Evolutionary conservation across 2,797 vertebrate genomes (phyloP), one percentile per base, ranked within the genome.

Genomic region (Sciurus carolinensis): DNA sequence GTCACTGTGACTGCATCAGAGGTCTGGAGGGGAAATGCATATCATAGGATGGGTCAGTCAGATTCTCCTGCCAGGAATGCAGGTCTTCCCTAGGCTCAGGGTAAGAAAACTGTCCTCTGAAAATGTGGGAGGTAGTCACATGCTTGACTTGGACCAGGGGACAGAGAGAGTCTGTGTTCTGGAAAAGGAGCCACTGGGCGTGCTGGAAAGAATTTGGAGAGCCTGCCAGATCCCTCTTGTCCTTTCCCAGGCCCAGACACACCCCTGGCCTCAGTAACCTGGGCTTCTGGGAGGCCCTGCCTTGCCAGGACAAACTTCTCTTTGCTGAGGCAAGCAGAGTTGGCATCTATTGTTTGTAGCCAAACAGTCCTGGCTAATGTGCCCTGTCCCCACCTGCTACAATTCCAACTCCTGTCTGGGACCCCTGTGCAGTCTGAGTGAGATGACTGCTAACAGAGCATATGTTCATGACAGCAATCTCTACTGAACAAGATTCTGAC

Each of bases 371-470:
- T 62, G 64, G 75, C 86, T 91, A 82, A 62, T 11, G 18, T 18
- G 28, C 44, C 57, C 62, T 15, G 66, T 76, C 52, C 75, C 81
- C 72, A 73, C 90, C 81, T 90, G 85, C 59, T 57, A 84, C 64
- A 28, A 39, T 33, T 77, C 62, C 85, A 92, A 64, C 28, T 80
- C 50, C 59, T 85, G 86, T 24, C 30, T 28, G 73, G 79, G 88
- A 54, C 26, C 62, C 86, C 88, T 36, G 79, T 18, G 57, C 33
- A 52, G 77, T 42, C n/a, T 59, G 33, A 54, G 75, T 30, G 69
- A 80, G 69, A 36, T 20, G 82, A 83, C 79, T 75, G 57, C 54
- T 93, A 69, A 62, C 57, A 91, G 30, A 94, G 54, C 87, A 84
- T 47, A 87, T 36, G 66, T 30, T 84, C 83, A 36, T 28, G 80